Percentiles rank a stretch among this genome's conserved stretches.
Evolutionary conservation across 2,797 vertebrate genomes (phyloP).

Genomic region (Craterocephalus amniculus): DNA sequence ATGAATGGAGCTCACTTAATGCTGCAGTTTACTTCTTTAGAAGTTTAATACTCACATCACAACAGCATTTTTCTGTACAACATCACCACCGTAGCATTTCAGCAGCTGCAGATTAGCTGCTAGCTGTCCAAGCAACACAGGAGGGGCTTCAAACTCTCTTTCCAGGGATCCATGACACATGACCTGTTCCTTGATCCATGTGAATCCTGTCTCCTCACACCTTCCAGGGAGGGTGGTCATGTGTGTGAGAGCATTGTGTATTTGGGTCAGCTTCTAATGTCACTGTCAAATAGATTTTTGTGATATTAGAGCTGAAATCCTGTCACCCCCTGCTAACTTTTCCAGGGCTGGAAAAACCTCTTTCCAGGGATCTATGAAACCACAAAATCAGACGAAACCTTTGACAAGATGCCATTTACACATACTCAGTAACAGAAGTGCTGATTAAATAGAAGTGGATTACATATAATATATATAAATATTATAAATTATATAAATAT

Average conservation of each 20-base stretch:
- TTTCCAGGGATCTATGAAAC: not conserved
- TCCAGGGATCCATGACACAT: slow-evolving; percentile 43
- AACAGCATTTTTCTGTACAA: not conserved
- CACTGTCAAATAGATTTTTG: not conserved
- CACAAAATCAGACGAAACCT: not conserved
- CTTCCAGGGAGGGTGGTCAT: slow-evolving; percentile 21
- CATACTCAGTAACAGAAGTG: not conserved
- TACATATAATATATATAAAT: not conserved
- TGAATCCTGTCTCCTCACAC: not conserved
- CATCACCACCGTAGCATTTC: no score
- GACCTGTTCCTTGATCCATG: not conserved
- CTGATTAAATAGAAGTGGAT: not conserved
- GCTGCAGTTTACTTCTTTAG: no score
- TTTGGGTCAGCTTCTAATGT: not conserved
- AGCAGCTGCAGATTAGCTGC: slow-evolving; percentile 33
- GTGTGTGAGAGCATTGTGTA: not conserved
- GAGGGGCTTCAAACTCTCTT: slow-evolving; percentile 20
- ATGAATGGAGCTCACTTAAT: no score
- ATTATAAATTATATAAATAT: no score
- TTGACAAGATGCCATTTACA: not conserved
- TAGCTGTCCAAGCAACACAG: slow-evolving; percentile 5
- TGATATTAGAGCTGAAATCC: slow-evolving; percentile 1
- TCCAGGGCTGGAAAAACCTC: not conserved
- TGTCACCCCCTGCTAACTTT: not conserved
- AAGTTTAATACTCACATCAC: no score